Evolutionary conservation across 2,888 invertebrate species (phyloP).

Genomic region (Callyntrura guangdongensis): DNA sequence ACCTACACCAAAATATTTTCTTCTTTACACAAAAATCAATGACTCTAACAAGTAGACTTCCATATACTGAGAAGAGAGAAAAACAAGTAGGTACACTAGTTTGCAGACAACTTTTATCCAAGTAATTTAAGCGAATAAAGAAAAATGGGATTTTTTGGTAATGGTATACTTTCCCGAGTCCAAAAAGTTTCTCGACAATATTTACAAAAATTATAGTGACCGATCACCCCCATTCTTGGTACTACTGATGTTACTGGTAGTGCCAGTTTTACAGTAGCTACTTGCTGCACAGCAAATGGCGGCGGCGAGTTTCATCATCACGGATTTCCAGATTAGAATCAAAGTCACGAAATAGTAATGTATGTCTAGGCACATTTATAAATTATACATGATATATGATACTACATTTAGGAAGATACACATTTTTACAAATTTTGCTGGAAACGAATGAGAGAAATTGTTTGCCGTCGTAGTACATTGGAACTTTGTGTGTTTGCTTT

Average conservation of each 20-base stretch:
- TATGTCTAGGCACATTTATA: no score
- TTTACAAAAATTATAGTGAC: slow-evolving; percentile 25
- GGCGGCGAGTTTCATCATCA: no score
- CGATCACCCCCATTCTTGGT: not conserved
- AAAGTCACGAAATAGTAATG: no score
- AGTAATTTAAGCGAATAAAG: no score
- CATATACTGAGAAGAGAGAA: no score
- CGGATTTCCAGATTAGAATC: no score
- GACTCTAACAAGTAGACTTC: no score
- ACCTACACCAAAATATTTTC: not conserved
- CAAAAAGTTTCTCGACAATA: slow-evolving; percentile 3
- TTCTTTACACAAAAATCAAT: not conserved
- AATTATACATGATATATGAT: no score
- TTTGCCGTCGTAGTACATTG: slow-evolving; percentile 42
- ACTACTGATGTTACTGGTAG: no score
- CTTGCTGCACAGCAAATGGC: not conserved
- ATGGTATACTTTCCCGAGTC: not conserved
- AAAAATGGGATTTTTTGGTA: not conserved
- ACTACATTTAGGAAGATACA: no score
- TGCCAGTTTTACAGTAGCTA: not conserved
- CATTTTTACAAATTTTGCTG: slow-evolving; percentile 3
- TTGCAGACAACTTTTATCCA: no score
- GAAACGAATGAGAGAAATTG: slow-evolving; percentile 15
- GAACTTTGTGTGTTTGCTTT: slow-evolving; percentile 29
- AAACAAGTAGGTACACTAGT: no score